These are phyloP conservation scores for Nesoenas mayeri DNA, from an alignment of 2,113 vertebrate species.

Conservation along the genomic window DNA sequence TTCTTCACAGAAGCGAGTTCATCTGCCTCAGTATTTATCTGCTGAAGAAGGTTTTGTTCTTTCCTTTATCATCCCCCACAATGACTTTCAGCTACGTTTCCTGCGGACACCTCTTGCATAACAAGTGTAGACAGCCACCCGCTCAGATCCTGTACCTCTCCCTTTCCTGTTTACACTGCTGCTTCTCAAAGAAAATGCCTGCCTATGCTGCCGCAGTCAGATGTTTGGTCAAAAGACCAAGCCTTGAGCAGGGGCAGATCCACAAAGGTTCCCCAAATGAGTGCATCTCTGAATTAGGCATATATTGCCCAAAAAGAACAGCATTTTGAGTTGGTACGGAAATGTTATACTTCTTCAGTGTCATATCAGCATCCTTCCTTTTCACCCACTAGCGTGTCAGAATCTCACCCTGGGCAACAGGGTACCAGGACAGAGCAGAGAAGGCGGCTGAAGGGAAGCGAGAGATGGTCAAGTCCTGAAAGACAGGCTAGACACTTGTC, in stretches of 20 bases:
- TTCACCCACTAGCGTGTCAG: neutral
- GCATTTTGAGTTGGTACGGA: neutral
- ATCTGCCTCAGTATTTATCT: neutral
- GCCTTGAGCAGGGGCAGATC: neutral
- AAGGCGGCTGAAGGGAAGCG: neutral
- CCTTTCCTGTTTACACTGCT: slow-evolving; percentile 18
- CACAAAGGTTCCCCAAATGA: neutral
- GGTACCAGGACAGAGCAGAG: neutral
- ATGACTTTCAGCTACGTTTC: neutral
- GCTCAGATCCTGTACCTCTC: slow-evolving; percentile 35
- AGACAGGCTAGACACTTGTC: neutral
- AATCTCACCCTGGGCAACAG: neutral
- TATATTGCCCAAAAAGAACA: neutral
- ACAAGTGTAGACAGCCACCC: neutral
- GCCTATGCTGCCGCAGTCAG: neutral
- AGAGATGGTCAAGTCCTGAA: neutral
- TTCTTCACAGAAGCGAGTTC: neutral
- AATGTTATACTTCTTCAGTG: neutral
- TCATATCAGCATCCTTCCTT: neutral
- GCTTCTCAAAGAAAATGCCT: neutral
- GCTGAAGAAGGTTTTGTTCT: neutral
- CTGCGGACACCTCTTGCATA: slow-evolving; percentile 5
- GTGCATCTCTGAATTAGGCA: neutral
- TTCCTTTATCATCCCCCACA: slow-evolving; percentile 18
- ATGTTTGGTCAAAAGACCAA: neutral